Base-by-base conservation (phyloP, 2,797 vertebrate species). In the Erpetoichthys calabaricus region DNA sequence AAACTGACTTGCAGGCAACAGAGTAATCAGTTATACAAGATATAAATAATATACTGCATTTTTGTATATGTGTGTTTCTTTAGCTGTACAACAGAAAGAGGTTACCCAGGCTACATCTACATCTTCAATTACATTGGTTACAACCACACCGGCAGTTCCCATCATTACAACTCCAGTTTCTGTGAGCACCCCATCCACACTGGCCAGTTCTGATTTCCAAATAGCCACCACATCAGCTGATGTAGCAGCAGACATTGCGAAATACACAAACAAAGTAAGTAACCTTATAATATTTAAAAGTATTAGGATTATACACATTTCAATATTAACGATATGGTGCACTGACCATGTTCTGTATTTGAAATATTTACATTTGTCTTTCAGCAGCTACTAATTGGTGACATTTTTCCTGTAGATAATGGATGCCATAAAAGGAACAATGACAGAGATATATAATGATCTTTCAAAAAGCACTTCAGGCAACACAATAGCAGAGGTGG, bases 401-500 rank as follows among this genome's bases (percentile, higher is more conserved):
- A 8, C 49, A 59, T 63, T 54, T 73, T 5, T 69, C 56, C 72
- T 79, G 44, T 73, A 98, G 95, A 94, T 98, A 70, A 94, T 98
- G 95, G 95, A 98, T 61, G 86, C 93, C 8, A 97, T 98, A 68
- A 98, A 98, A 82, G 95, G 94, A 68, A 98, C 95, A 4, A 93
- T 98, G 94, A 97, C 94, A 1, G 95, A 98, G 80, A 97, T 98
- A 66, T 98, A 97, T 71, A 97, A 95, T 2, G 94, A 98, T 67
- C 89, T 98, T 59, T 97, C 94, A 50, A 96, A 92, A 83, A 95
- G 85, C 76, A 93, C 91, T 10, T 91, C 95, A 2, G 95, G 94
- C 67, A 98, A 91, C 78, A 98, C 94, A 10, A 93, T 97, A 68
- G 89, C 90, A 9, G 94, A 98, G 91, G 95, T 97, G 64, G 66